A percentile compares a stretch with the other conserved stretches of the same genome.
These are phyloP conservation scores for Trachythela sp. DNA, from an alignment of 64 coral and sea anemone species.

Conservation along the genomic window DNA sequence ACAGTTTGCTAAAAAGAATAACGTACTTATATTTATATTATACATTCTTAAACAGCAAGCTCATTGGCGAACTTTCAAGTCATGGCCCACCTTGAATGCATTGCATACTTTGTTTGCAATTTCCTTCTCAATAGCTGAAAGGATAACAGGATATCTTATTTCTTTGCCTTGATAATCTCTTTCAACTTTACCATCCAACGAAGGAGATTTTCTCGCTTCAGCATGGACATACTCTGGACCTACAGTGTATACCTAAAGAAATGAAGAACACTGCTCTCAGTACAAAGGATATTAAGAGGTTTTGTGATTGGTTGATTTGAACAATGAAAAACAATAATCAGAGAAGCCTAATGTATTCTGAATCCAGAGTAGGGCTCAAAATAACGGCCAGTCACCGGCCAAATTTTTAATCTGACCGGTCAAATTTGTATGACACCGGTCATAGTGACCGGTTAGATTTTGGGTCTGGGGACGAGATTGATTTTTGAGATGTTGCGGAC, in stretches of 20 bases:
- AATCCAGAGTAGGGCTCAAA: too few species aligned
- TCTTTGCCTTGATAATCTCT: conserved; percentile 93
- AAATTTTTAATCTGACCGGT: too few species aligned
- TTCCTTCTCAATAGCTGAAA: conserved; percentile 88
- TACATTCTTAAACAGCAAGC: too few species aligned
- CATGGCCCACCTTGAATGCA: conserved; percentile 68
- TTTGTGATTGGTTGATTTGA: too few species aligned
- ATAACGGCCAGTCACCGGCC: too few species aligned
- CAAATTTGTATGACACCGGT: too few species aligned
- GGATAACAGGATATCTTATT: conserved; percentile 91
- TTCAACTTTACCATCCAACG: conserved; percentile 95
- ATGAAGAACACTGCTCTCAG: not conserved
- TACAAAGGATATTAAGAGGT: not conserved
- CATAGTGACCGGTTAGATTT: too few species aligned
- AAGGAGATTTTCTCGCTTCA: conserved; percentile 93
- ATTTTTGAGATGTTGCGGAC: too few species aligned
- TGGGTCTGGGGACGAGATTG: too few species aligned
- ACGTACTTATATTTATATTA: too few species aligned
- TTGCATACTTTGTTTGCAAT: conserved; percentile 98
- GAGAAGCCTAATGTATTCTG: too few species aligned
- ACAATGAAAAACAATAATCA: too few species aligned
- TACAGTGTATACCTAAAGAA: conserved; percentile 77
- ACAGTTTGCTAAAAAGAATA: conserved; percentile 76
- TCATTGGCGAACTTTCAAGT: not conserved
- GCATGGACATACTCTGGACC: conserved; percentile 96